Evolutionary conservation across 2,888 invertebrate genomes (phyloP).

Genomic region (Panopea generosa): DNA sequence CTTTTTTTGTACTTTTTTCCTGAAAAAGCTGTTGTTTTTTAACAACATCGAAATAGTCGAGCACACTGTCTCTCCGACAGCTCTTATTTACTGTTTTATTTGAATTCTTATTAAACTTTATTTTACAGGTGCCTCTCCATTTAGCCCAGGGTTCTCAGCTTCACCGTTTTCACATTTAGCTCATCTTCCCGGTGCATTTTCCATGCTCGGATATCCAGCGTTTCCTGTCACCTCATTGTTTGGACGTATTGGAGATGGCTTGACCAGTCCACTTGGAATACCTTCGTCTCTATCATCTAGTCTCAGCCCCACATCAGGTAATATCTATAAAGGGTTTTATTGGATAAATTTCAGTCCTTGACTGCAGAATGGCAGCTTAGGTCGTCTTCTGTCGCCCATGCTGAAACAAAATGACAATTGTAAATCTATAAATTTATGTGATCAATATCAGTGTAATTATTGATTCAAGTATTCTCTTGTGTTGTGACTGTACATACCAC

Average conservation of each 20-base stretch:
- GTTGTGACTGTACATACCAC: no score
- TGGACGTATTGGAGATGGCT: slow-evolving; percentile 76
- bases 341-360: neutral
- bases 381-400: neutral
- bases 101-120: no score
- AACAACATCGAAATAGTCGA: no score
- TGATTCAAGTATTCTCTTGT: no score
- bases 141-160: slow-evolving; percentile 65
- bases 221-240: slow-evolving; percentile 78
- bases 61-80: no score
- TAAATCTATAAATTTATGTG: no score
- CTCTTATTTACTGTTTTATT: no score
- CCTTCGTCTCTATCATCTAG: slow-evolving; percentile 70
- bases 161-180: slow-evolving; percentile 77
- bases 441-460: no score
- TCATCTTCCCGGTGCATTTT: slow-evolving; percentile 80
- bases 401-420: neutral
- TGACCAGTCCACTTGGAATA: slow-evolving; percentile 70
- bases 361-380: neutral
- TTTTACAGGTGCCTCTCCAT: slow-evolving; percentile 75
- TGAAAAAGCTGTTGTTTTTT: no score
- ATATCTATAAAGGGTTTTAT: no score
- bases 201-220: slow-evolving; percentile 78
- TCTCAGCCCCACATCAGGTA: slow-evolving; percentile 54
- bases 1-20: no score